A percentile compares a stretch with the other conserved stretches of the same genome.
phyloP scores from a whole-genome alignment of 2,113 vertebrate species.

The Odontophorus gujanensis region DNA sequence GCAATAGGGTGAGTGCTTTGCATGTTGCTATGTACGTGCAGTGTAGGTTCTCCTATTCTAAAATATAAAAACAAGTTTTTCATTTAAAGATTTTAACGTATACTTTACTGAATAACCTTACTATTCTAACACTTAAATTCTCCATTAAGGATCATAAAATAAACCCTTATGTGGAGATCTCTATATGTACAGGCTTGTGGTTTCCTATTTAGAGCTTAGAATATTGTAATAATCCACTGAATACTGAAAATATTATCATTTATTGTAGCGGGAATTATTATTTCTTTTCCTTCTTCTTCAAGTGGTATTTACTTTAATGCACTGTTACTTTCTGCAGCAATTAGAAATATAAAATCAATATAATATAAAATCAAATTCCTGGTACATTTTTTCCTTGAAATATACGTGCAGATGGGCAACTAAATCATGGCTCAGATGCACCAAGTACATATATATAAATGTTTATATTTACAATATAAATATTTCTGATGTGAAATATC shows the following conservation, averaged over 20 bases:
- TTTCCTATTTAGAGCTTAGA: background rate
- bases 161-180: background rate
- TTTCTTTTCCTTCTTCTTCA: background rate
- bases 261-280: background rate
- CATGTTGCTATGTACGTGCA: background rate
- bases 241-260: background rate
- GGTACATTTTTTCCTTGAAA: background rate
- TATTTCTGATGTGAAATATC: background rate
- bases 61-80: background rate
- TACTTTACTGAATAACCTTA: background rate
- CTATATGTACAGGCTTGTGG: background rate
- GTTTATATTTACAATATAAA: background rate
- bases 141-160: background rate
- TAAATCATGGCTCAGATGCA: background rate
- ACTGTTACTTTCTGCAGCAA: background rate
- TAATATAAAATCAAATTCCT: background rate
- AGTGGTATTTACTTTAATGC: background rate
- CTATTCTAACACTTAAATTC: background rate
- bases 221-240: background rate
- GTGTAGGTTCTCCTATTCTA: background rate
- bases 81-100: background rate
- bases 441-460: background rate
- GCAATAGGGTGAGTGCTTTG: background rate
- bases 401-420: background rate
- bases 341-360: background rate